Evolutionary conservation across 2,888 invertebrate species (phyloP), one percentile per base, ranked within the genome.

Genomic region (Rhagium mordax): DNA sequence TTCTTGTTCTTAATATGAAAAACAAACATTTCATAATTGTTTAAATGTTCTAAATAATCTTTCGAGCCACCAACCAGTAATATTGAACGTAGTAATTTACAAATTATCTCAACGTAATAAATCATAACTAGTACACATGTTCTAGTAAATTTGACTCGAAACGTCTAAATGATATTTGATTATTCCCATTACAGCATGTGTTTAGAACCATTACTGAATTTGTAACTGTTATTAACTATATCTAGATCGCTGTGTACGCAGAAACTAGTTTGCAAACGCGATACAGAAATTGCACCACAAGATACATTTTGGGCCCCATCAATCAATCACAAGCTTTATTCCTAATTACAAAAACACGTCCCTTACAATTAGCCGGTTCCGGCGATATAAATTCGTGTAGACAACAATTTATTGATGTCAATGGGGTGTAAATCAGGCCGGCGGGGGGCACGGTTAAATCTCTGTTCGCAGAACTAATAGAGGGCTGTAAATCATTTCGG

Each of bases 11-110:
- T 64, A 51, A 64, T 64, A 51, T 27, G 62, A 67, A 72, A 68
- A 62, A 53, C 62, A 75, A 70, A 72, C 65, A 59, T 75, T 67
- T 67, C 62, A 59, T 60, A 75, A 72, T 68, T 53, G 24, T 59
- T 65, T 29, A 33, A 67, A 27, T 71, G 62, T 27, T 67, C 47
- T 16, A 64, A 62, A 62, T 48, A 68, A 70, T 41, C 3, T 41
- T 3, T 29, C 29, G 29, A 29, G 33, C 8, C 33, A 33, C 3
- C 1, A 5, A 33, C 33, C 10, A 8, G 33, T 33, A 33, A 33
- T 33, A 49, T 49, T 15, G 16, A 49, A 15, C 16, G 49, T 49
- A 49, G 47, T 61, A 61, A 27, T 20, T 47, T 20, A 24, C 27
- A 57, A 59, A 59, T 59, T 15, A 59, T 59, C 59, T 59, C 27